Evolutionary conservation across 2,888 invertebrate species (phyloP).

Genomic region (Stratiomys singularior): DNA sequence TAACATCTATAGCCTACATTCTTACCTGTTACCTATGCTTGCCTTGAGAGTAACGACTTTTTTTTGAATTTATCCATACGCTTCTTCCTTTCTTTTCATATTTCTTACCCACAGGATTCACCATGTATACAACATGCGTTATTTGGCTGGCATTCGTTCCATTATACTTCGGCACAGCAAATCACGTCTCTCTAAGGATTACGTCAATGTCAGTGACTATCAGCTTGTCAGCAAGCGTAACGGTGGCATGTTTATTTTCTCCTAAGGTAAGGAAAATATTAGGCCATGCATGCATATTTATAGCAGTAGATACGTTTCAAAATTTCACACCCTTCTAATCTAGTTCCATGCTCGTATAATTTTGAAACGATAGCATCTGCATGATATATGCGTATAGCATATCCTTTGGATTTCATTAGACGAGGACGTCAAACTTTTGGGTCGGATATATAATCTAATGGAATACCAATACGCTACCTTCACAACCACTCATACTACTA

Average conservation of each 20-base stretch:
- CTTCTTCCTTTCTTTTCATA: not conserved
- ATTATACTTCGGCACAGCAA: conserved; percentile 94
- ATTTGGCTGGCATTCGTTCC: conserved; percentile 99
- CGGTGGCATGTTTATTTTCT: conserved; percentile 91
- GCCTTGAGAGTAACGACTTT: too few species aligned
- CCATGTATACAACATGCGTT: conserved; percentile 98
- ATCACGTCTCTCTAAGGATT: conserved; percentile 89
- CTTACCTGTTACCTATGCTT: too few species aligned
- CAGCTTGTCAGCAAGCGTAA: conserved; percentile 92
- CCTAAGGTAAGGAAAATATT: conserved; percentile 78
- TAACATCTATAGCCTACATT: too few species aligned
- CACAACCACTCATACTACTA: too few species aligned
- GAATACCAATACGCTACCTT: conserved; percentile 19
- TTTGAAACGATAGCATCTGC: too few species aligned
- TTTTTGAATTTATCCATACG: too few species aligned
- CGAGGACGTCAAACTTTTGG: not conserved
- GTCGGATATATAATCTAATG: conserved; percentile 22
- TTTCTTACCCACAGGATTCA: conserved; percentile 76
- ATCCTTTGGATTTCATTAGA: not conserved
- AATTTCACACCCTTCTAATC: not conserved
- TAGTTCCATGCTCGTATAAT: too few species aligned
- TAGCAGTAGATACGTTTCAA: not conserved
- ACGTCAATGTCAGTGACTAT: conserved; percentile 97
- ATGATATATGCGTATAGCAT: not conserved
- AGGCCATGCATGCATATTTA: not conserved